These are phyloP conservation scores for Sarcophaga subvicina DNA, from an alignment of 2,888 invertebrate genomes.

Conservation along the genomic window DNA sequence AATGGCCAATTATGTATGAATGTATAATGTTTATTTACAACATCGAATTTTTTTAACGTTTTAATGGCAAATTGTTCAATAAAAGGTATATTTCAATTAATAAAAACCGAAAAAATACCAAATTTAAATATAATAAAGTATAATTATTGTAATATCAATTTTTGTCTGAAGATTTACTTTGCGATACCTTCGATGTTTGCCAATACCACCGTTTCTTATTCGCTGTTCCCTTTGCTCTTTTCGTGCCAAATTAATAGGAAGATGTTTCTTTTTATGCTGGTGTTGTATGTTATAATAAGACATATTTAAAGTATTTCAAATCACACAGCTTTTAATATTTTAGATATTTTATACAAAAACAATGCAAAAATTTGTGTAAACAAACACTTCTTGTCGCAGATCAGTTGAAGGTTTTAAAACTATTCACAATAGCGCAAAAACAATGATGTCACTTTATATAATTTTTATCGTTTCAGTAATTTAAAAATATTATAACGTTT, in stretches of 20 bases:
- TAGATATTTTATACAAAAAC: background rate
- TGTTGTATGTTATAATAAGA: background rate
- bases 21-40: too few relatives aligned
- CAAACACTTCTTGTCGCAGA: background rate
- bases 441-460: background rate
- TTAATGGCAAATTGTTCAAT: too few relatives aligned
- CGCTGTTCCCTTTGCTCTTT: slow-evolving; percentile 74
- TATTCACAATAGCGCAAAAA: background rate
- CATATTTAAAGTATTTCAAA: background rate
- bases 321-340: background rate
- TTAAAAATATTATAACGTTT: background rate
- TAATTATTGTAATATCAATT: too few relatives aligned
- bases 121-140: too few relatives aligned
- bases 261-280: slow-evolving; percentile 41
- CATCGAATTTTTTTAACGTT: too few relatives aligned
- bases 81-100: too few relatives aligned
- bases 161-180: too few relatives aligned
- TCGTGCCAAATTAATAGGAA: slow-evolving; percentile 74
- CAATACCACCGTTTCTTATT: slow-evolving; percentile 68
- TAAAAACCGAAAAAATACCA: too few relatives aligned
- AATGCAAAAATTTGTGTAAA: background rate
- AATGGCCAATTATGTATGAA: too few relatives aligned
- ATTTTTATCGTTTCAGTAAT: background rate
- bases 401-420: background rate
- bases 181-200: slow-evolving; percentile 27